phyloP scores from a whole-genome alignment of 1,140 invertebrate genomes.

The Nilaparvata lugens region DNA sequence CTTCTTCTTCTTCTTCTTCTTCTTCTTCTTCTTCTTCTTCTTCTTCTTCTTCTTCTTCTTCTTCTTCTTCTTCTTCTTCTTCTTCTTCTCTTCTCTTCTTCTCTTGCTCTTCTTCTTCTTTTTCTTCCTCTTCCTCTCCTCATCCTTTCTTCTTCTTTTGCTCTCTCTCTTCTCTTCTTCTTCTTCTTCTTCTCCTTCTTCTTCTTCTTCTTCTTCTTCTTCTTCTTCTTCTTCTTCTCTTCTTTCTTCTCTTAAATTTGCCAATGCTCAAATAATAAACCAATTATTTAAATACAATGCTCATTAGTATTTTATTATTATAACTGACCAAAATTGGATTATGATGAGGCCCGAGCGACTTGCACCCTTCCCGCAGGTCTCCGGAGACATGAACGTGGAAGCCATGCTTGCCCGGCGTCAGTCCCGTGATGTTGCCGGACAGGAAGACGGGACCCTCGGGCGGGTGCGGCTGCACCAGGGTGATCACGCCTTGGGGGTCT shows the following conservation, averaged over 20 bases:
- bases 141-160: too few species aligned
- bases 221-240: background rate
- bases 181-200: background rate
- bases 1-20: slow-evolving; percentile 3
- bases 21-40: slow-evolving; percentile 13
- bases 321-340: slow-evolving; percentile 34
- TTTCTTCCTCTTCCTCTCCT: background rate
- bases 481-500: slow-evolving; percentile 12
- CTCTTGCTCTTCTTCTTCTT: background rate
- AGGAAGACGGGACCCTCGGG: slow-evolving; percentile 39
- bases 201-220: background rate
- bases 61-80: background rate
- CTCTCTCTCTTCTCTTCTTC: background rate
- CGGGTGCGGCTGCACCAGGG: slow-evolving; percentile 19
- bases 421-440: slow-evolving; percentile 45
- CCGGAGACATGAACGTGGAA: slow-evolving; percentile 68
- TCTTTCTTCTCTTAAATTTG: too few species aligned
- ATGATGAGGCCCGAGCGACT: slow-evolving; percentile 39
- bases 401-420: slow-evolving; percentile 53
- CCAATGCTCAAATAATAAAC: too few species aligned
- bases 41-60: slow-evolving; percentile 1
- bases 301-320: background rate
- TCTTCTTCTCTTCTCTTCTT: too few species aligned
- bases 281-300: background rate
- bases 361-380: slow-evolving; percentile 50